These are phyloP conservation scores for Potamarius usumacintae DNA, from an alignment of 2,113 vertebrate genomes.

Conservation along the genomic window DNA sequence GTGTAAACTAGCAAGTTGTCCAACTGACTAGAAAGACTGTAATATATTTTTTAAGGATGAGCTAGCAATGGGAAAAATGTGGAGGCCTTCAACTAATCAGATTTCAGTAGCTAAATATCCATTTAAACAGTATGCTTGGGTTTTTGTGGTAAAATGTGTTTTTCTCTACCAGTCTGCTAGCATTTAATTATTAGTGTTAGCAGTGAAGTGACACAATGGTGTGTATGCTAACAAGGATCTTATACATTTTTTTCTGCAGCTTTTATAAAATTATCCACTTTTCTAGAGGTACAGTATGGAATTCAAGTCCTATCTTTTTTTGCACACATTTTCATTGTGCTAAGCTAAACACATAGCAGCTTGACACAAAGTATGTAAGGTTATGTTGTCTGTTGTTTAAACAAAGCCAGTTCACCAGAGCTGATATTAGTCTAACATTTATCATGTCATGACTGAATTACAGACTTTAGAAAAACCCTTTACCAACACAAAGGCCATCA, in stretches of 20 bases:
- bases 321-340: slow-evolving; percentile 6
- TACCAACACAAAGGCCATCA: not conserved
- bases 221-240: not conserved
- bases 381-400: slow-evolving; percentile 30
- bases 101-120: not conserved
- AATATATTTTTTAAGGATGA: not conserved
- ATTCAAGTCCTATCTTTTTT: not conserved
- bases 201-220: not conserved
- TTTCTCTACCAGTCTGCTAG: not conserved
- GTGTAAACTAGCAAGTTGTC: not conserved
- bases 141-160: not conserved
- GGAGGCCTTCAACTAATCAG: not conserved
- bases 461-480: not conserved
- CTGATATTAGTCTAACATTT: slow-evolving; percentile 62
- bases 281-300: not conserved
- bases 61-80: not conserved
- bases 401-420: slow-evolving; percentile 35
- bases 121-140: not conserved
- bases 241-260: not conserved
- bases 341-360: not conserved
- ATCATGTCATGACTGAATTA: slow-evolving; percentile 50
- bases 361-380: slow-evolving; percentile 14
- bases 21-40: not conserved
- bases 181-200: not conserved
- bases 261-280: not conserved